Conservation (phyloP, 2,888 invertebrate genomes). For the Operophtera brumata region DNA sequence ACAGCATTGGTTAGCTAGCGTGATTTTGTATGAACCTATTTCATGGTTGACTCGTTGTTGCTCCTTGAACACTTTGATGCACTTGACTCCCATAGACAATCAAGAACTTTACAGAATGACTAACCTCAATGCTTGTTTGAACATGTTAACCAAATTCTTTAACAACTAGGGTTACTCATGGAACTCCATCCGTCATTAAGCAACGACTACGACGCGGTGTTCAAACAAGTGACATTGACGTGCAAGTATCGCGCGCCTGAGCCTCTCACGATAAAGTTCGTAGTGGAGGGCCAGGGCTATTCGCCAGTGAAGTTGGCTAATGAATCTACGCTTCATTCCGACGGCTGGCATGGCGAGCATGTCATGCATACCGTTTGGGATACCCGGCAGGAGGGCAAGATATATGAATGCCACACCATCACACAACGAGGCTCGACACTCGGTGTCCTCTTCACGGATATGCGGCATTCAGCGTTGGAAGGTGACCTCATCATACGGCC, state of each 20-base stretch:
- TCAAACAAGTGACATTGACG: constrained; percentile 52
- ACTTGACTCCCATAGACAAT: too few relatives aligned
- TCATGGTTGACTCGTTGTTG: too few relatives aligned
- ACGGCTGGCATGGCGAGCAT: constrained; percentile 65
- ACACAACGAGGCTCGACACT: constrained; percentile 58
- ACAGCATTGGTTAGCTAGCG: too few relatives aligned
- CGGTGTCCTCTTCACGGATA: constrained; percentile 62
- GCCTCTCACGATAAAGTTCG: constrained; percentile 65
- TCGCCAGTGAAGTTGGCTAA: constrained; percentile 48
- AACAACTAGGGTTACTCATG: constrained; percentile 65
- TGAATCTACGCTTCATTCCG: constrained; percentile 51
- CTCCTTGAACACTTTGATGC: too few relatives aligned
- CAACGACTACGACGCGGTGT: constrained; percentile 40
- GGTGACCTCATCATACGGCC: constrained; percentile 35
- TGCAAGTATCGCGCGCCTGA: constrained; percentile 71
- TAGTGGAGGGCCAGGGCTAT: constrained; percentile 52
- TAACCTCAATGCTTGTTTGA: background rate
- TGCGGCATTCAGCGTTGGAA: constrained; percentile 38
- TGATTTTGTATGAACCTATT: too few relatives aligned
- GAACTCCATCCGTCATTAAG: constrained; percentile 67
- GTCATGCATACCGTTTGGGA: constrained; percentile 59
- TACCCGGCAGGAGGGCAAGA: constrained; percentile 46
- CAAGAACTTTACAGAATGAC: too few relatives aligned
- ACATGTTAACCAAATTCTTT: constrained; percentile 29
- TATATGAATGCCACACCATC: constrained; percentile 65